Conservation (phyloP, 1,140 invertebrate species). For the Lysiphlebus fabarum region DNA sequence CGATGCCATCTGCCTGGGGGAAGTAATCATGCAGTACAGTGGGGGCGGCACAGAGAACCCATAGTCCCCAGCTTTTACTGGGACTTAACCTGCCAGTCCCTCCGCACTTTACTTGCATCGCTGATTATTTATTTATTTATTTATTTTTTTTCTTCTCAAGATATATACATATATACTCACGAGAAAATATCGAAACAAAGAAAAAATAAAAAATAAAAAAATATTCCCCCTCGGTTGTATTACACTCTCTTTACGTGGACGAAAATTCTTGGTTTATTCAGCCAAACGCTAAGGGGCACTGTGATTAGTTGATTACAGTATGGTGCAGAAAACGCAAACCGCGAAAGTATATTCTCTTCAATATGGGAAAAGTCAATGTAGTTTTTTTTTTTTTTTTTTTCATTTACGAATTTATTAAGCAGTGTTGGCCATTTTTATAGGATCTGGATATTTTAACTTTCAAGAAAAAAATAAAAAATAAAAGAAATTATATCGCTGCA, state of each 20-base stretch:
- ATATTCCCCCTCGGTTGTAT: constrained; percentile 29
- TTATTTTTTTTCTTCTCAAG: background rate
- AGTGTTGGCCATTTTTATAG: too few species aligned
- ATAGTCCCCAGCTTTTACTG: constrained; percentile 10
- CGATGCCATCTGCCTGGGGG: constrained; percentile 48
- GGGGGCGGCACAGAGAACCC: constrained; percentile 44
- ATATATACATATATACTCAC: background rate
- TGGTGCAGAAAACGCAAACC: constrained; percentile 14
- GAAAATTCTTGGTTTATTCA: constrained; percentile 13
- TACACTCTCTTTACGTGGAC: constrained; percentile 21
- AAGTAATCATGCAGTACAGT: constrained; percentile 49
- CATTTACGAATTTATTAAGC: too few species aligned
- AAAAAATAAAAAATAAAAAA: constrained; percentile 29
- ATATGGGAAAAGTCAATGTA: background rate
- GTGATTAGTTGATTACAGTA: constrained; percentile 42
- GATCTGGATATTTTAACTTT: constrained; percentile 6
- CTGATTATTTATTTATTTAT: background rate
- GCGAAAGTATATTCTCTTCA: constrained; percentile 8
- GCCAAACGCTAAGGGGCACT: constrained; percentile 47
- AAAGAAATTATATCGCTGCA: background rate
- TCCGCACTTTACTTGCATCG: constrained; percentile 17
- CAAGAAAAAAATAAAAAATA: background rate
- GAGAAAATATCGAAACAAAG: background rate
- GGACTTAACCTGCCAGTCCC: constrained; percentile 38
- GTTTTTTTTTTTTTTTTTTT: background rate